Percentiles rank a stretch among this genome's conserved stretches.
These are phyloP conservation scores for Oreortyx pictus DNA, from an alignment of 2,797 vertebrate genomes.

Conservation along the genomic window DNA sequence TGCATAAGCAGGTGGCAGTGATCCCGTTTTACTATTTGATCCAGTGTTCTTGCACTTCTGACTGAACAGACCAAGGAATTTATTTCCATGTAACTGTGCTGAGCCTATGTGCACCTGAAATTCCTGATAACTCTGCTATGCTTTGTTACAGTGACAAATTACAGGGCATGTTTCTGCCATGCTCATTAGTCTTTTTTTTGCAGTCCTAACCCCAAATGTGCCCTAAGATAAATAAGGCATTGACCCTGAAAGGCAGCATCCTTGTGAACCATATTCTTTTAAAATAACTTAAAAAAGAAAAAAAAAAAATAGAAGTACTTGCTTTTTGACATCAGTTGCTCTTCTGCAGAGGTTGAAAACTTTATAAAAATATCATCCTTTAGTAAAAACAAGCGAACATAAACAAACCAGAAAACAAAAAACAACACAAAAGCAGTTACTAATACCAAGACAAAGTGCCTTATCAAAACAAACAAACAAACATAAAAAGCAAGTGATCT, in stretches of 20 bases:
- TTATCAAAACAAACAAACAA: not conserved
- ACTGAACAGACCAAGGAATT: conserved; percentile 38
- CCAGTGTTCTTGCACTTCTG: conserved; percentile 5
- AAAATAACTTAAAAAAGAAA: not conserved
- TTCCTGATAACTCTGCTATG: conserved; percentile 41
- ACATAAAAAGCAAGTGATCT: not conserved
- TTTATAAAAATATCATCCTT: not conserved
- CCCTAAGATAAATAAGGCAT: conserved; percentile 25
- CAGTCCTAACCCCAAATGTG: not conserved
- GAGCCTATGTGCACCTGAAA: conserved; percentile 49
- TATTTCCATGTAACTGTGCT: conserved; percentile 44
- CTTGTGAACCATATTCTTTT: not conserved
- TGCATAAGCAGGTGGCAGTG: not conserved
- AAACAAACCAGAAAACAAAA: not conserved
- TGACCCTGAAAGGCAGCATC: conserved; percentile 16
- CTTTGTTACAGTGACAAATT: conserved; percentile 69
- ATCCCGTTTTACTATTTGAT: not conserved
- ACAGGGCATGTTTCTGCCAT: conserved; percentile 19
- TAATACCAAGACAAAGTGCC: not conserved
- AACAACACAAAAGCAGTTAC: not conserved
- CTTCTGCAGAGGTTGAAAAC: not conserved
- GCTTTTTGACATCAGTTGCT: not conserved
- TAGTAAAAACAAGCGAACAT: not conserved
- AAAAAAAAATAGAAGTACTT: not conserved
- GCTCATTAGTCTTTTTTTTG: conserved; percentile 52